Evolutionary conservation across 1,140 invertebrate species (phyloP), one percentile per base, ranked within the genome.

Genomic region (Drosophila navojoa): DNA sequence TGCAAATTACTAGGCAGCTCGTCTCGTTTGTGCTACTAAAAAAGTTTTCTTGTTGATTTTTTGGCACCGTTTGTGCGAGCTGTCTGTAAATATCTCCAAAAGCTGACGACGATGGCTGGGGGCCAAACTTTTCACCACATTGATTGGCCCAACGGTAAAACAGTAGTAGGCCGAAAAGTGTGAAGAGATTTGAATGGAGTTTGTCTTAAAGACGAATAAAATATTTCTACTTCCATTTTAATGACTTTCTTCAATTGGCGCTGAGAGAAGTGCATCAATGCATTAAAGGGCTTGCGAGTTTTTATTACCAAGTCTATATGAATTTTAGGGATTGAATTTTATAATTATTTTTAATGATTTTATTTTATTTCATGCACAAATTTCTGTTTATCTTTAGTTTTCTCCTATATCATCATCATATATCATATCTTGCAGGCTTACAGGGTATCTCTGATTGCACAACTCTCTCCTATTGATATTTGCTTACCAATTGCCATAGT

Each of bases 21-120:
- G 74, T 61, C 69, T 61, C 69, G 76, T 79, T 77, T 85, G 55
- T 52, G 59, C 79, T 55, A 78, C 75, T 62, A 71, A 71, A 69
- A 70, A 15, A 69, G 63, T 74, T 62, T 25, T 52, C 52, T 64
- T 49, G 44, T 63, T 71, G 63, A 59, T 42, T 55, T 60, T 73
- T 69, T 73, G 64, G 58, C 71, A 73, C 42, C 71, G 57, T 68
- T 53, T 49, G 13, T 10, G 59, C 45, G 42, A 57, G 7, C 10
- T 42, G 35, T 64, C 35, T 22, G 29, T 35, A 54, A 54, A 61
- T 53, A 54, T 27, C 38, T 60, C 19, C 16, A 25, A 27, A 64
- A 19, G 16, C 27, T 38, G 50, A 55, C 52, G 58, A 47, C 27
- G 60, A 58, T 45, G 55, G 55, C 63, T 60, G 32, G 32, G 15